A percentile compares a stretch with the other conserved stretches of the same genome.
phyloP scores from a whole-genome alignment of 2,113 vertebrate genomes.

The Toxotes chatareus region DNA sequence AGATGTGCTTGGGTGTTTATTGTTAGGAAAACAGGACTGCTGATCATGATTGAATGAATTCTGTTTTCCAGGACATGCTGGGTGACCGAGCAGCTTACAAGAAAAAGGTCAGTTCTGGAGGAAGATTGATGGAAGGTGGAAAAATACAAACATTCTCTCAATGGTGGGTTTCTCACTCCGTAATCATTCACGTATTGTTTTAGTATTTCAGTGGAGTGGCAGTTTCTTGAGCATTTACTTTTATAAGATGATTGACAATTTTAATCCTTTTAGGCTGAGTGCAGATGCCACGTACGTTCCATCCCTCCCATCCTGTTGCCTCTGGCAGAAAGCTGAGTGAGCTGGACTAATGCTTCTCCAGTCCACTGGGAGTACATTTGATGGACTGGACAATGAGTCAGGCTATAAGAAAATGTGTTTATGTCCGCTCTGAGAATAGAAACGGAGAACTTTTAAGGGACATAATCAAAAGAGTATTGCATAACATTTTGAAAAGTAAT shows the following conservation, averaged over 20 bases:
- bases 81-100: neutral
- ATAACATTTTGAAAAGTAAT: conserved; percentile 30
- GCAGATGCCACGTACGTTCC: neutral
- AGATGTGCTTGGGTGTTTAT: too few species aligned
- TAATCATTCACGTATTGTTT: neutral
- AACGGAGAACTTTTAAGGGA: conserved; percentile 27
- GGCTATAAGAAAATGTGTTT: conserved; percentile 39
- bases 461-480: conserved; percentile 25
- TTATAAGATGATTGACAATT: neutral
- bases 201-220: too few species aligned
- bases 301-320: conserved; percentile 41
- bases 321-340: conserved; percentile 52
- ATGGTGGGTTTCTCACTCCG: neutral
- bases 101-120: neutral
- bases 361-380: conserved; percentile 44
- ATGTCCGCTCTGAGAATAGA: conserved; percentile 36
- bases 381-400: conserved; percentile 57
- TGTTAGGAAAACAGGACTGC: too few species aligned
- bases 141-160: neutral
- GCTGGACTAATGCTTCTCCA: conserved; percentile 52
- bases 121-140: neutral
- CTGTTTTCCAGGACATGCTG: neutral
- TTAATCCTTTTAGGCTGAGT: too few species aligned
- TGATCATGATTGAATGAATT: neutral
- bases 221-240: neutral